A percentile compares a stretch with the other conserved stretches of the same genome.
phyloP scores from a whole-genome alignment of 2,888 invertebrate species.

The Archaeoteleia sp. region DNA sequence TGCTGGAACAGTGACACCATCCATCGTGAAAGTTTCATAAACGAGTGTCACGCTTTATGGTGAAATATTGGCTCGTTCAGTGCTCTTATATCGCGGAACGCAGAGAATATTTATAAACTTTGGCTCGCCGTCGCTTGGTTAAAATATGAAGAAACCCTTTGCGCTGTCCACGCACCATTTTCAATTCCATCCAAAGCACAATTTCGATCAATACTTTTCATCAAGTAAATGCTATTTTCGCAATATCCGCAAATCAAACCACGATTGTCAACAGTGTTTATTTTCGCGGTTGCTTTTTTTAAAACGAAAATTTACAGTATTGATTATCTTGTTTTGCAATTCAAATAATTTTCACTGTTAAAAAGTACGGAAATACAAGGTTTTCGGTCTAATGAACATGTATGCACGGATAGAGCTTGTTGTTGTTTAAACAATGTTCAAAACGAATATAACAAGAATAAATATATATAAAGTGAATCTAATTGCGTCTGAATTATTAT shows the following conservation, averaged over 20 bases:
- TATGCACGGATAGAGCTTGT: too few species aligned
- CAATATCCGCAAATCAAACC: not conserved
- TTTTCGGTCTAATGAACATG: too few species aligned
- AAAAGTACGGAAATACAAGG: not conserved
- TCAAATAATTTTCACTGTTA: too few species aligned
- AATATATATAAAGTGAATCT: too few species aligned
- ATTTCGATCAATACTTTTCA: constrained; percentile 40
- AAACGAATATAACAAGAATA: too few species aligned
- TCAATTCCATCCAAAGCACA: constrained; percentile 20
- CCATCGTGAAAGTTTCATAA: constrained; percentile 65
- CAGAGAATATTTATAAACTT: constrained; percentile 59
- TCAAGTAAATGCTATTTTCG: constrained; percentile 12
- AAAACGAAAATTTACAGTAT: not conserved
- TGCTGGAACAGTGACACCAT: constrained; percentile 49
- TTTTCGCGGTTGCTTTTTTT: not conserved
- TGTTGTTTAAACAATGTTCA: too few species aligned
- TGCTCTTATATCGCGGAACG: constrained; percentile 48
- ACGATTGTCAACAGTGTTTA: not conserved
- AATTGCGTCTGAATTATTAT: too few species aligned
- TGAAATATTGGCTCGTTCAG: constrained; percentile 63
- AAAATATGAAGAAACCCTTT: constrained; percentile 31
- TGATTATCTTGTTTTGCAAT: not conserved
- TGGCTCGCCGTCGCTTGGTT: constrained; percentile 38
- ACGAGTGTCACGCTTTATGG: constrained; percentile 64
- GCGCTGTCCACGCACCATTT: constrained; percentile 35